Conservation (phyloP, 2,113 vertebrate species). For the Bubo bubo region DNA sequence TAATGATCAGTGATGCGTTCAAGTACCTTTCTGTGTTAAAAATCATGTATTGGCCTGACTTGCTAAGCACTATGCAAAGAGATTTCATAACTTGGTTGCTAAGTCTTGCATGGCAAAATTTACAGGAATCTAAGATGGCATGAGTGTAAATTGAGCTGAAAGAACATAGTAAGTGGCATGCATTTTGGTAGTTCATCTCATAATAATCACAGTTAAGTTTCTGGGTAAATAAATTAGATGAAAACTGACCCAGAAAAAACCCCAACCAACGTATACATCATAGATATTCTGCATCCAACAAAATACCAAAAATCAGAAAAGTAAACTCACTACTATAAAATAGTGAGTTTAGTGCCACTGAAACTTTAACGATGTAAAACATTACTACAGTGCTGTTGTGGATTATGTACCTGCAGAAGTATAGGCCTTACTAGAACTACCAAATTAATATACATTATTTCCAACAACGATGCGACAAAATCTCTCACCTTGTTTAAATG, state of each 20-base stretch:
- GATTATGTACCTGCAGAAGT: background rate
- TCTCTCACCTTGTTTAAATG: slow-evolving; percentile 94
- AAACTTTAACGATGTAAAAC: background rate
- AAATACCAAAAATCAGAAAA: background rate
- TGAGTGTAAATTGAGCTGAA: background rate
- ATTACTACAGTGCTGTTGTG: background rate
- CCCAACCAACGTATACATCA: background rate
- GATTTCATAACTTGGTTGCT: background rate
- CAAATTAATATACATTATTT: background rate
- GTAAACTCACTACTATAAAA: background rate
- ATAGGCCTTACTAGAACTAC: background rate
- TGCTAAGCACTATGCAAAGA: background rate
- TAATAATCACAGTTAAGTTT: background rate
- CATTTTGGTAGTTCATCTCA: background rate
- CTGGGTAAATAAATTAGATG: background rate
- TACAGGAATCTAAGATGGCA: background rate
- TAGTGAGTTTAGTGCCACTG: background rate
- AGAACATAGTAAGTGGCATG: background rate
- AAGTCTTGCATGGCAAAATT: background rate
- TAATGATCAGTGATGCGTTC: background rate
- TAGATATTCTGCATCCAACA: background rate
- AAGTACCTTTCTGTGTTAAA: background rate
- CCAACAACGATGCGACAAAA: slow-evolving; percentile 9
- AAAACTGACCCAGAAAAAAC: background rate
- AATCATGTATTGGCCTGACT: background rate